A percentile compares a stretch with the other conserved stretches of the same genome.
Evolutionary conservation across 2,113 vertebrate genomes (phyloP).

Genomic region (Nothocercus nigrocapillus): DNA sequence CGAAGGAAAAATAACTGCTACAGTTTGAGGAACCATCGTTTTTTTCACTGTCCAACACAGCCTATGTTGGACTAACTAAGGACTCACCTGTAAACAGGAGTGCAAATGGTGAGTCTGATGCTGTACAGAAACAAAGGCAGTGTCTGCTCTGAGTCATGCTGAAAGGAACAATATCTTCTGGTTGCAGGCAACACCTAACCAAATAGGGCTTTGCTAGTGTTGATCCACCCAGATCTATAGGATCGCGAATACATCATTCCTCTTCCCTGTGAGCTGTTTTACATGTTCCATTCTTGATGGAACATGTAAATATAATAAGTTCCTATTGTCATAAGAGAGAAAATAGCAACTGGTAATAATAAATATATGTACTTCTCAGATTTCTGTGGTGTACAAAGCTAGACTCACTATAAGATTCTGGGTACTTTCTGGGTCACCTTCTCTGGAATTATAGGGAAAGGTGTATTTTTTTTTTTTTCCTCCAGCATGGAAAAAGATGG

Average conservation of each 20-base stretch:
- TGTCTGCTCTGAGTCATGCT: neutral
- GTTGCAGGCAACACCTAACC: no score
- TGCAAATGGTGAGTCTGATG: fast-evolving
- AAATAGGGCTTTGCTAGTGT: neutral
- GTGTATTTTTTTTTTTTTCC: neutral
- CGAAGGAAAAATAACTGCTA: neutral
- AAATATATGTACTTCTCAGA: neutral
- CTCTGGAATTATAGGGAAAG: neutral
- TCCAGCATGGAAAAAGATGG: neutral
- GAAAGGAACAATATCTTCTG: neutral
- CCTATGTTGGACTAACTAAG: fast-evolving
- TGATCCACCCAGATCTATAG: neutral
- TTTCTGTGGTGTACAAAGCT: neutral
- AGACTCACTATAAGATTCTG: neutral
- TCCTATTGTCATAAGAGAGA: neutral
- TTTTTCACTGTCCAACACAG: neutral
- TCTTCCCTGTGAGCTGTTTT: neutral
- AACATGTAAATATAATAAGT: neutral
- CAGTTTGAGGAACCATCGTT: neutral
- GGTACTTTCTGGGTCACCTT: neutral
- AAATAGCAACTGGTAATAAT: neutral
- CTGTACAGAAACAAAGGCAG: neutral
- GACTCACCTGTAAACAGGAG: fast-evolving
- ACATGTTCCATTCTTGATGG: neutral
- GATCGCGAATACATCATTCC: fast-evolving